Percentiles rank a stretch among this genome's conserved stretches.
Evolutionary conservation across 2,888 invertebrate genomes (phyloP).

Genomic region (Oeneis ivallda): DNA sequence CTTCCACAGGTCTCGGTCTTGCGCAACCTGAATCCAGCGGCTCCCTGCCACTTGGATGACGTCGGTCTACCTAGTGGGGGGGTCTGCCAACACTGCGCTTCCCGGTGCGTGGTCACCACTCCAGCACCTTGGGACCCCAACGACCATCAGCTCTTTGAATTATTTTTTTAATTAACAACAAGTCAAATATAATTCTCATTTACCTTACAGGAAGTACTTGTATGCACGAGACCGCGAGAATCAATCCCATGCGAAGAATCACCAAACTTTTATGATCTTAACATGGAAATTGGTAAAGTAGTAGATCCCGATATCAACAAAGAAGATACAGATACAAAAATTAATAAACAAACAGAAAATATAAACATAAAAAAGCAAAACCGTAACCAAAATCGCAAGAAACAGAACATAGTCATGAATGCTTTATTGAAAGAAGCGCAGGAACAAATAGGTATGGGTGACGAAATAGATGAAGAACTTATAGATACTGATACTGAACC

Average conservation of each 20-base stretch:
- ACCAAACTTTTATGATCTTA: constrained; percentile 86
- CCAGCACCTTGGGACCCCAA: too few relatives aligned
- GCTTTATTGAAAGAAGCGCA: constrained; percentile 53
- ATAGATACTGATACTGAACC: constrained; percentile 38
- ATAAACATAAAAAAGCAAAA: constrained; percentile 40
- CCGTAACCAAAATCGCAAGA: constrained; percentile 49
- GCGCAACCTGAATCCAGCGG: too few relatives aligned
- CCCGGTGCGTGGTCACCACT: too few relatives aligned
- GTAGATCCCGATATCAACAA: constrained; percentile 40
- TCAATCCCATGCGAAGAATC: constrained; percentile 90
- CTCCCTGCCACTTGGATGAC: too few relatives aligned
- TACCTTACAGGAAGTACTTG: constrained; percentile 85
- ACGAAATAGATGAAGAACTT: constrained; percentile 41
- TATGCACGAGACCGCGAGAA: constrained; percentile 87
- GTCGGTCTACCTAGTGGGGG: too few relatives aligned
- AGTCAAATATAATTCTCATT: not conserved
- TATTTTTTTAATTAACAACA: not conserved
- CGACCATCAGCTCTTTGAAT: too few relatives aligned
- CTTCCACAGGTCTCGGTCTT: too few relatives aligned
- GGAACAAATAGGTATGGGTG: constrained; percentile 43
- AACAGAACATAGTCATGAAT: constrained; percentile 63
- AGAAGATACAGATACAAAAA: constrained; percentile 37
- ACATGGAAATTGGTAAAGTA: constrained; percentile 86
- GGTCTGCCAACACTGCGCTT: too few relatives aligned
- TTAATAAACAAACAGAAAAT: constrained; percentile 39